Percentiles rank a stretch among this genome's conserved stretches.
These are phyloP conservation scores for Neosalanx taihuensis DNA, from an alignment of 2,797 vertebrate genomes.

Conservation along the genomic window DNA sequence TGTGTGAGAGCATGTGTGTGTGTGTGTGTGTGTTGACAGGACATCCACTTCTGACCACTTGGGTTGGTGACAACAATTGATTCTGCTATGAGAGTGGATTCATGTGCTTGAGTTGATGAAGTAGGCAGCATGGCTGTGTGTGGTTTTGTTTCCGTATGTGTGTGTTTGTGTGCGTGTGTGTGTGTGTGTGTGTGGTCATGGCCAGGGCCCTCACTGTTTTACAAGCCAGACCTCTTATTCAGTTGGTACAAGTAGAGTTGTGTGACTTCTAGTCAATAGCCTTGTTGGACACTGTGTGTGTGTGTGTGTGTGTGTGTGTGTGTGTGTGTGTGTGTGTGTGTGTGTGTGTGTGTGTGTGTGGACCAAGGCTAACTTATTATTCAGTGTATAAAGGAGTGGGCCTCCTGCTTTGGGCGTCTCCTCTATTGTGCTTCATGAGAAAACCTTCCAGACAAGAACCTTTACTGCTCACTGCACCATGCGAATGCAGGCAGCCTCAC, in stretches of 20 bases:
- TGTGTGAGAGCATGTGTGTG: too few relatives aligned
- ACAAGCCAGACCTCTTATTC: background rate
- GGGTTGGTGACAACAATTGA: slow-evolving; percentile 1
- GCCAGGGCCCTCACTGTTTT: background rate
- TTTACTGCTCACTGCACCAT: slow-evolving; percentile 32
- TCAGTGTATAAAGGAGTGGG: slow-evolving; percentile 57
- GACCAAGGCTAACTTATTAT: slow-evolving; percentile 39
- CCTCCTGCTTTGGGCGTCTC: slow-evolving; percentile 56
- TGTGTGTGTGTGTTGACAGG: slow-evolving; percentile 4
- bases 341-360: slow-evolving; percentile 6
- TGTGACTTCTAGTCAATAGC: slow-evolving; percentile 5
- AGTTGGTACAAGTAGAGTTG: slow-evolving; percentile 1
- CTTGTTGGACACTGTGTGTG: slow-evolving; percentile 20
- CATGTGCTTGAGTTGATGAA: background rate
- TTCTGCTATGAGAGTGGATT: background rate
- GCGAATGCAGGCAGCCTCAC: slow-evolving; percentile 31
- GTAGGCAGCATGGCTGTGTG: background rate
- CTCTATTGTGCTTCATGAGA: slow-evolving; percentile 63
- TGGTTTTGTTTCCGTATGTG: background rate
- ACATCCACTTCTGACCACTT: slow-evolving; percentile 13
- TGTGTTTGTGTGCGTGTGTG: background rate
- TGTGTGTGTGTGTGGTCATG: slow-evolving; percentile 16
- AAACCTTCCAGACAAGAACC: slow-evolving; percentile 43
- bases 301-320: slow-evolving; percentile 10
- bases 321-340: background rate